Conservation (phyloP, 64 coral and sea anemone genomes). For the Stichodactyla mertensii region DNA sequence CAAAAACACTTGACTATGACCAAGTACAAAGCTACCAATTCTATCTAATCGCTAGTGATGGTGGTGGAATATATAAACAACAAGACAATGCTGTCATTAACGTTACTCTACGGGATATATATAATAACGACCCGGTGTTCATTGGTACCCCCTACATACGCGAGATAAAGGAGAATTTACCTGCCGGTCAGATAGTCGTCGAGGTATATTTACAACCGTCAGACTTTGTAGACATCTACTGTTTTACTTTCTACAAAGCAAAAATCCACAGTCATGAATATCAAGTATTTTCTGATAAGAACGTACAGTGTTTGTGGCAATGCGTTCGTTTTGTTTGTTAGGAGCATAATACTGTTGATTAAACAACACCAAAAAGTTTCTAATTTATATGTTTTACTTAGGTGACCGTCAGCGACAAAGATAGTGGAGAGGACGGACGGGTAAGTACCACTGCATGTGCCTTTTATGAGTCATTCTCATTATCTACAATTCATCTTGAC, state of each 20-base stretch:
- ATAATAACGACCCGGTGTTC: constrained; percentile 59
- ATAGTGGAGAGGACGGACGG: constrained; percentile 36
- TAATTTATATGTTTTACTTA: neutral
- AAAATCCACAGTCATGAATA: neutral
- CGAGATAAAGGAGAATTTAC: constrained; percentile 37
- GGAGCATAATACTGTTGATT: too few relatives aligned
- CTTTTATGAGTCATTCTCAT: too few relatives aligned
- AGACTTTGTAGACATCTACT: neutral
- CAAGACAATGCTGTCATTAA: neutral
- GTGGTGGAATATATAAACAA: constrained; percentile 40
- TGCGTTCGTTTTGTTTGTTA: too few relatives aligned
- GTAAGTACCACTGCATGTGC: constrained; percentile 21
- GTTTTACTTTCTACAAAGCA: neutral
- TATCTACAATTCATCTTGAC: too few relatives aligned
- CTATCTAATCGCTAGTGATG: constrained; percentile 33
- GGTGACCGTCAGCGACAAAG: constrained; percentile 64
- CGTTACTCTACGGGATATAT: constrained; percentile 16
- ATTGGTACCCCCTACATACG: constrained; percentile 16
- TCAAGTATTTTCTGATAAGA: too few relatives aligned
- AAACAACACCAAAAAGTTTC: neutral
- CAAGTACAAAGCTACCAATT: constrained; percentile 12
- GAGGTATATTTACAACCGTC: neutral
- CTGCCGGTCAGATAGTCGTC: neutral
- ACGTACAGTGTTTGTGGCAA: too few relatives aligned
- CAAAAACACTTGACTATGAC: constrained; percentile 47